These are phyloP conservation scores for Saccostrea cuccullata DNA, from an alignment of 1,140 invertebrate species.

Conservation along the genomic window DNA sequence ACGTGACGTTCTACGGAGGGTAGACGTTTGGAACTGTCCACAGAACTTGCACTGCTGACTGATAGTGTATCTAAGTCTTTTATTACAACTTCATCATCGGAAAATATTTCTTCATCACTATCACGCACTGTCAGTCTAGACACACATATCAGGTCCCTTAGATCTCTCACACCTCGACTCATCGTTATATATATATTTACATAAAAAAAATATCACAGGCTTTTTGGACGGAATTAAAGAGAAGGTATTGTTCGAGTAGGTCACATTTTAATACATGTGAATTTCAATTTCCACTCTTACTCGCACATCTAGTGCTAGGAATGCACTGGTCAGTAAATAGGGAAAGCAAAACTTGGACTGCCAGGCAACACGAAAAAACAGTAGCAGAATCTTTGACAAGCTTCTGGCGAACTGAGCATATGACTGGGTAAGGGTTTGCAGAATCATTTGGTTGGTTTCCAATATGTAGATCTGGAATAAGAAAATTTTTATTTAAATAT, in stretches of 20 bases:
- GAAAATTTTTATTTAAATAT: too few species aligned
- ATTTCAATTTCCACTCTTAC: constrained; percentile 59
- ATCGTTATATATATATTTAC: constrained; percentile 58
- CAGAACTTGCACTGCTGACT: constrained; percentile 53
- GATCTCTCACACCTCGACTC: constrained; percentile 75
- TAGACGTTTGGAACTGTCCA: constrained; percentile 13
- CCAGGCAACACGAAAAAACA: constrained; percentile 83
- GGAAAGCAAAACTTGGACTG: constrained; percentile 81
- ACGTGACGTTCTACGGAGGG: constrained; percentile 36
- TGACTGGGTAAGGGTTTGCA: background rate
- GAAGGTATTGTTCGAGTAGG: background rate
- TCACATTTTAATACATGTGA: constrained; percentile 42
- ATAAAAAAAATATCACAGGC: constrained; percentile 51
- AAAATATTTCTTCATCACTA: constrained; percentile 71
- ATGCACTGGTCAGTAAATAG: constrained; percentile 80
- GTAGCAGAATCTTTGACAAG: constrained; percentile 73
- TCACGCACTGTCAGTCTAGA: constrained; percentile 73
- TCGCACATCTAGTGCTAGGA: constrained; percentile 81
- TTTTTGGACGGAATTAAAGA: constrained; percentile 39
- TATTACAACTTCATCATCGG: constrained; percentile 62
- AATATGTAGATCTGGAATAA: background rate
- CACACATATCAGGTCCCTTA: constrained; percentile 76
- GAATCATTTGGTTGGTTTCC: constrained; percentile 5
- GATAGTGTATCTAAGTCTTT: constrained; percentile 57
- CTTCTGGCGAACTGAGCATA: constrained; percentile 45